These are phyloP conservation scores for Noctua comes DNA, from an alignment of 2,888 invertebrate species.

Conservation along the genomic window DNA sequence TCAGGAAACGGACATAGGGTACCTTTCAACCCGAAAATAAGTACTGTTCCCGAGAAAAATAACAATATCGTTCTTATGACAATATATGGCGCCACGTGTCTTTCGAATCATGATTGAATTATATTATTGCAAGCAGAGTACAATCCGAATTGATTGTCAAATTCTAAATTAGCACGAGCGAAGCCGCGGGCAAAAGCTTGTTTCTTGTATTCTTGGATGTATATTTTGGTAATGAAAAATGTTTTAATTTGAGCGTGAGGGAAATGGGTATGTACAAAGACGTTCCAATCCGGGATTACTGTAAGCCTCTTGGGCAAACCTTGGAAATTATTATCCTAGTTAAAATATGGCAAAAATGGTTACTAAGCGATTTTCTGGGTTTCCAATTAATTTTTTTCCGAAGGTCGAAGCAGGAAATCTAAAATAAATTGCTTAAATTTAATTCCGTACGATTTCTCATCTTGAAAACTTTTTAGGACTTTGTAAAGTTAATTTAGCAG, in stretches of 20 bases:
- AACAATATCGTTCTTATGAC: no score
- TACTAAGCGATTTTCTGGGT: not conserved
- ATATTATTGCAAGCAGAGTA: no score
- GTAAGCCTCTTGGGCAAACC: conserved; percentile 29
- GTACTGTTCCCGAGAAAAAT: no score
- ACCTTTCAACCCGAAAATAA: no score
- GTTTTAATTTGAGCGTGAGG: conserved; percentile 7
- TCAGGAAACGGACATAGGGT: no score
- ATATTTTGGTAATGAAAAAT: conserved; percentile 26
- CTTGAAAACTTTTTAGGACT: not conserved
- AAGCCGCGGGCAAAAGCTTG: no score
- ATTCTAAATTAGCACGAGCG: no score
- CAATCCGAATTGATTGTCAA: no score
- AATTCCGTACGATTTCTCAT: not conserved
- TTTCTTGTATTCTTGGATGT: not conserved
- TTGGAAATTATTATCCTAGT: conserved; percentile 20
- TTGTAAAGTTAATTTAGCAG: not conserved
- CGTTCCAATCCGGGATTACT: conserved; percentile 29
- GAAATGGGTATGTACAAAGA: not conserved
- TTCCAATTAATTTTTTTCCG: not conserved
- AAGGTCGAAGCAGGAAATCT: not conserved
- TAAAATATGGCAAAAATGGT: conserved; percentile 4
- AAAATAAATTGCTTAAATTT: not conserved
- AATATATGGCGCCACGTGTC: no score
- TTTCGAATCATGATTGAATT: no score